A percentile compares a stretch with the other conserved stretches of the same genome.
Evolutionary conservation across 2,113 vertebrate species (phyloP).

Genomic region (Emberiza fucata): DNA sequence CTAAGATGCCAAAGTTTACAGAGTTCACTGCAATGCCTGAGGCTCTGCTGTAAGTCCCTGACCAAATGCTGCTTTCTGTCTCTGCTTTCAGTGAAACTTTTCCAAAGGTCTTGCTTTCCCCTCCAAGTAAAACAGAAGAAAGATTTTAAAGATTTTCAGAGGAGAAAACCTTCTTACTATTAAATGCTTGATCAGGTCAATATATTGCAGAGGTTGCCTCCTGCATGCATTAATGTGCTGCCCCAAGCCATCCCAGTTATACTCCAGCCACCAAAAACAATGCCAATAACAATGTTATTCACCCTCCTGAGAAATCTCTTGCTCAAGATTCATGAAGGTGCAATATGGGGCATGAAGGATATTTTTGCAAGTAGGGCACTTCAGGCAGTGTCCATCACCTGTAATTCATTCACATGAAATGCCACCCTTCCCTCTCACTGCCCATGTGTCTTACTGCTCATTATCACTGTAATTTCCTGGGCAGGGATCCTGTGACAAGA

Average conservation of each 20-base stretch:
- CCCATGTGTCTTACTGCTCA: background rate
- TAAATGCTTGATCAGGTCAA: background rate
- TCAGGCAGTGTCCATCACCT: background rate
- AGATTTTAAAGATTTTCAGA: background rate
- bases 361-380: background rate
- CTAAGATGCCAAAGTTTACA: background rate
- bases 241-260: background rate
- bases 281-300: background rate
- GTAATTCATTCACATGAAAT: background rate
- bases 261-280: background rate
- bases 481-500: background rate
- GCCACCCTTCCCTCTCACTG: background rate
- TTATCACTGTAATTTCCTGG: background rate
- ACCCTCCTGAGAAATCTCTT: background rate
- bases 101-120: background rate
- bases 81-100: background rate
- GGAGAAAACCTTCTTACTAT: background rate
- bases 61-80: rapidly evolving
- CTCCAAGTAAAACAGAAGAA: background rate
- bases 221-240: background rate
- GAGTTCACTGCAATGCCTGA: rapidly evolving
- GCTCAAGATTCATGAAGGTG: background rate
- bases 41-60: background rate
- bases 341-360: rapidly evolving
- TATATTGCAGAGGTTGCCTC: background rate